A percentile compares a stretch with the other conserved stretches of the same genome.
These are phyloP conservation scores for Suillia variegata DNA, from an alignment of 2,888 invertebrate species.

Conservation along the genomic window DNA sequence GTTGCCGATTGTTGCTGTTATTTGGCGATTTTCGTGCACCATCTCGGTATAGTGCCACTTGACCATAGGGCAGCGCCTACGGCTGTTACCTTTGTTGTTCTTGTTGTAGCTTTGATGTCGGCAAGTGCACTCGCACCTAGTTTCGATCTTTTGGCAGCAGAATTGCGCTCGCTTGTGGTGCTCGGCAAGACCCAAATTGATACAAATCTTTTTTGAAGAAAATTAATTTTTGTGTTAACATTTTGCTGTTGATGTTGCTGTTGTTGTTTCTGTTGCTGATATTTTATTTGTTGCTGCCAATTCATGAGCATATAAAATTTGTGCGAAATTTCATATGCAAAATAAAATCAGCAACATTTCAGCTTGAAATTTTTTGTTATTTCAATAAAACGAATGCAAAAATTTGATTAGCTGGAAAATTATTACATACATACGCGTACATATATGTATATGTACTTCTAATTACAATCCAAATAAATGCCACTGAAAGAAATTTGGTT, in stretches of 20 bases:
- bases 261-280: background rate
- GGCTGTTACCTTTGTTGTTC: background rate
- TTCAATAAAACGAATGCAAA: too few species aligned
- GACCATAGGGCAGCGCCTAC: background rate
- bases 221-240: conserved; percentile 17
- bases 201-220: conserved; percentile 21
- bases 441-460: too few species aligned
- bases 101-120: background rate
- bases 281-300: background rate
- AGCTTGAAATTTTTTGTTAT: too few species aligned
- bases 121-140: background rate
- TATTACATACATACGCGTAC: too few species aligned
- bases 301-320: background rate
- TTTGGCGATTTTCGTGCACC: background rate
- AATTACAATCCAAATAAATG: too few species aligned
- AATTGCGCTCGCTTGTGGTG: background rate
- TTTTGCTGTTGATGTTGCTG: background rate
- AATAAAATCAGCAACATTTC: background rate
- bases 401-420: too few species aligned
- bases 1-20: background rate
- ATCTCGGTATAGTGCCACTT: background rate
- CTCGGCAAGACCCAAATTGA: conserved; percentile 20
- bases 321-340: background rate
- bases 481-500: too few species aligned
- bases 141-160: background rate